phyloP scores from a whole-genome alignment of 2,113 vertebrate species.

The Nothoprocta perdicaria region DNA sequence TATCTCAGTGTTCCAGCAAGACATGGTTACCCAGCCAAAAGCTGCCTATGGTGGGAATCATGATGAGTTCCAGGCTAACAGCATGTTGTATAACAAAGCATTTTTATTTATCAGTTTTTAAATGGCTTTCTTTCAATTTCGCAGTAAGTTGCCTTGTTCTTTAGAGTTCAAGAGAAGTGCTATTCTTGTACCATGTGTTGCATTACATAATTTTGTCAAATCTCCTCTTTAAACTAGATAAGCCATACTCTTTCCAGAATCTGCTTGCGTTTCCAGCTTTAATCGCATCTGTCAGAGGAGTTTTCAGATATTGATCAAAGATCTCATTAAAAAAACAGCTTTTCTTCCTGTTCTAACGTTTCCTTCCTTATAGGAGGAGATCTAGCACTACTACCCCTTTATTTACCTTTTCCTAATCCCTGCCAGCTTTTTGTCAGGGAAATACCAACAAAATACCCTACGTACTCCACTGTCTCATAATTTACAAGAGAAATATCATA shows the following conservation, averaged over 20 bases:
- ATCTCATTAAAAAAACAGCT: neutral
- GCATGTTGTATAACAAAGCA: neutral
- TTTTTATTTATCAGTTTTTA: slow-evolving; percentile 3
- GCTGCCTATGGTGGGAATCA: neutral
- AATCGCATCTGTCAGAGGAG: neutral
- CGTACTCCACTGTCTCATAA: neutral
- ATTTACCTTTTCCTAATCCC: neutral
- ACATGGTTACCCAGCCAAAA: slow-evolving; percentile 7
- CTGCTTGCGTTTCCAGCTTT: slow-evolving; percentile 4
- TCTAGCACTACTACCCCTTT: neutral
- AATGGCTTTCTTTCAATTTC: neutral
- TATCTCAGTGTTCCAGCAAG: slow-evolving; percentile 12
- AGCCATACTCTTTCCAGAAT: neutral
- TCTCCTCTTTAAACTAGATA: slow-evolving; percentile 6
- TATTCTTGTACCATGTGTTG: neutral
- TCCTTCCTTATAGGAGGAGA: neutral
- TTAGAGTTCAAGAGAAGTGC: neutral
- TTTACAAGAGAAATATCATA: neutral
- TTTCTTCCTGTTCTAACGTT: neutral
- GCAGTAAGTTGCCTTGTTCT: neutral
- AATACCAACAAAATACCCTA: neutral
- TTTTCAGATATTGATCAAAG: neutral
- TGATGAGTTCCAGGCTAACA: neutral
- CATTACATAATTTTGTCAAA: slow-evolving; percentile 27
- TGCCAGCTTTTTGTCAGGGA: neutral